Evolutionary conservation across 2,888 invertebrate species (phyloP).

Genomic region (Machimus atricapillus): DNA sequence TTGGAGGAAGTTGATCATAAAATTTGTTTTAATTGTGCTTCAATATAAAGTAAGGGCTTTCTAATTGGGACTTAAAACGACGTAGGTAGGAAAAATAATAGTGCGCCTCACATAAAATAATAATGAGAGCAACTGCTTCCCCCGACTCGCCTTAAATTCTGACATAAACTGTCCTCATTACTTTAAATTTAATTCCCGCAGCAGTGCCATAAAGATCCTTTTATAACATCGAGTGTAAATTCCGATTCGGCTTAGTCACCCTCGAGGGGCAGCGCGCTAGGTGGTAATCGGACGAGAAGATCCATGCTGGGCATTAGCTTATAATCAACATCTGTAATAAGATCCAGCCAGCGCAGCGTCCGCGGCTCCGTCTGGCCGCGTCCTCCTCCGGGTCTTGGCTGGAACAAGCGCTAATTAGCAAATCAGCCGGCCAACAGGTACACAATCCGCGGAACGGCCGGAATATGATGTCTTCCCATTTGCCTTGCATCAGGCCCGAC

Average conservation of each 20-base stretch:
- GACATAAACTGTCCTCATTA: background rate
- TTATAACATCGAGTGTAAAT: slow-evolving; percentile 3
- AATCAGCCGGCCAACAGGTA: background rate
- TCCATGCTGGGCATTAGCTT: slow-evolving; percentile 19
- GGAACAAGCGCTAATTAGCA: slow-evolving; percentile 40
- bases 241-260: slow-evolving; percentile 26
- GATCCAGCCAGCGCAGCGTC: background rate
- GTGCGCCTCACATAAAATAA: background rate
- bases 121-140: background rate
- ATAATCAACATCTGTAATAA: slow-evolving; percentile 32
- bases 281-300: slow-evolving; percentile 38
- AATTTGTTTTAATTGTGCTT: background rate
- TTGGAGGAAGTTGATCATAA: background rate
- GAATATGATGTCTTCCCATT: background rate
- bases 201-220: background rate
- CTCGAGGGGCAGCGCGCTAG: slow-evolving; percentile 12
- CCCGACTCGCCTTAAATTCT: background rate
- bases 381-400: background rate
- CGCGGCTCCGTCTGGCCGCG: background rate
- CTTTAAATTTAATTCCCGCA: background rate
- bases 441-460: background rate
- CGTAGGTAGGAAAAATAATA: background rate
- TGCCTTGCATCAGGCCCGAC: background rate
- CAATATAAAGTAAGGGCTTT: background rate
- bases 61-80: background rate